Evolutionary conservation across 2,888 invertebrate species (phyloP).

Genomic region (Argyra leucocephala): DNA sequence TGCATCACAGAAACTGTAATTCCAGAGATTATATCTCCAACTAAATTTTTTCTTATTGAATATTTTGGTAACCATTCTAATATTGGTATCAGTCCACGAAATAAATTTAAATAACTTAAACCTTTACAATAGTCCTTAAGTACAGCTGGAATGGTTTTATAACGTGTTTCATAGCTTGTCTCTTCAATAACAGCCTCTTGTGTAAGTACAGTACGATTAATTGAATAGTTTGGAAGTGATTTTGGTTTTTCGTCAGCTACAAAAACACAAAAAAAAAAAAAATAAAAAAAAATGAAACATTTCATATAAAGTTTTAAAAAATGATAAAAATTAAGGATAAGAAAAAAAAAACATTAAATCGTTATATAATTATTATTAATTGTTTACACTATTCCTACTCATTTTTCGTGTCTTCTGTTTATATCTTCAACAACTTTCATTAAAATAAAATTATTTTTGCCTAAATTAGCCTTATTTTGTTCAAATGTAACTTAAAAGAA

Average conservation of each 20-base stretch:
- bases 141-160: constrained; percentile 38
- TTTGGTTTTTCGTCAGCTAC: constrained; percentile 29
- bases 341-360: not conserved
- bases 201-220: constrained; percentile 37
- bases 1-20: constrained; percentile 78
- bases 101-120: constrained; percentile 35
- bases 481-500: too few relatives aligned
- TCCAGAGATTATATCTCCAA: constrained; percentile 69
- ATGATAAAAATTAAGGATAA: too few relatives aligned
- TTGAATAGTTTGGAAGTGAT: constrained; percentile 34
- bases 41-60: constrained; percentile 50
- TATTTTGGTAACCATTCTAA: constrained; percentile 56
- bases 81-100: constrained; percentile 47
- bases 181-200: constrained; percentile 38
- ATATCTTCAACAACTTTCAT: not conserved
- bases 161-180: constrained; percentile 37
- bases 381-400: constrained; percentile 3
- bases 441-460: too few relatives aligned
- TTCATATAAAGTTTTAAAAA: too few relatives aligned
- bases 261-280: not conserved
- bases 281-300: too few relatives aligned
- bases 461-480: too few relatives aligned
- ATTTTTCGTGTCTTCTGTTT: not conserved
- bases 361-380: not conserved
- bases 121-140: constrained; percentile 33